Base-by-base conservation (phyloP, 2,113 vertebrate species). In the Tauraco erythrolophus region DNA sequence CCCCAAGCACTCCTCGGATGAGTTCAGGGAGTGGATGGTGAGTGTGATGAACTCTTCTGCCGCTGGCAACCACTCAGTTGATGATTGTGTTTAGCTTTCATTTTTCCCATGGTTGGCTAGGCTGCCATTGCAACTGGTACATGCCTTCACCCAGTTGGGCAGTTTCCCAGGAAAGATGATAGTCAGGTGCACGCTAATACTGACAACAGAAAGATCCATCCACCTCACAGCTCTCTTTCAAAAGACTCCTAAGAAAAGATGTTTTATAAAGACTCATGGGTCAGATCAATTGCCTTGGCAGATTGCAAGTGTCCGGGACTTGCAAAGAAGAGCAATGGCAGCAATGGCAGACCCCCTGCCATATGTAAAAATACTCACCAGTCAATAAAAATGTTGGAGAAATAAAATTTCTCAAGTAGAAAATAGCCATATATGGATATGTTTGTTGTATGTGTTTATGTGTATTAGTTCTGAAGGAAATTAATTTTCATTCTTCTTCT, bases 121-220 rank as follows among this genome's bases (percentile, higher is more conserved):
- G 27, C 30, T 56, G 18, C 12, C 53, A 24, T 68, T 21, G 31
- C 51, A 48, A 23, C 21, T 48, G 57, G 62, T 50, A 43, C 6
- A 61, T 25, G 45, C n/a, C 7, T 21, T 82, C 75, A 50, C 10
- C 9, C 1, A 9, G 2, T 1, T 33, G 37, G 33, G 30, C 24
- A 79, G 51, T 83, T 82, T 53, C 50, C 24, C 25, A 41, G 57
- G 46, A 75, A 54, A 58, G 23, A 25, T 6, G 41, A 10, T 35
- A 39, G n/a, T 15, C 64, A 57, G 85, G 46, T 60, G 10, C 45
- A 51, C 0, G 0, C 7, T 54, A 56, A 65, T 0, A 0, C 24
- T 83, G 51, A 27, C 39, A 61, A 23, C 30, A 43, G 7, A 56
- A 75, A 58, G 28, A 53, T 33, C 23, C 24, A 27, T 28, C 56